Percentiles rank a stretch among this genome's conserved stretches.
Evolutionary conservation across 2,888 invertebrate genomes (phyloP).

Genomic region (Leptinotarsa rubiginosa): DNA sequence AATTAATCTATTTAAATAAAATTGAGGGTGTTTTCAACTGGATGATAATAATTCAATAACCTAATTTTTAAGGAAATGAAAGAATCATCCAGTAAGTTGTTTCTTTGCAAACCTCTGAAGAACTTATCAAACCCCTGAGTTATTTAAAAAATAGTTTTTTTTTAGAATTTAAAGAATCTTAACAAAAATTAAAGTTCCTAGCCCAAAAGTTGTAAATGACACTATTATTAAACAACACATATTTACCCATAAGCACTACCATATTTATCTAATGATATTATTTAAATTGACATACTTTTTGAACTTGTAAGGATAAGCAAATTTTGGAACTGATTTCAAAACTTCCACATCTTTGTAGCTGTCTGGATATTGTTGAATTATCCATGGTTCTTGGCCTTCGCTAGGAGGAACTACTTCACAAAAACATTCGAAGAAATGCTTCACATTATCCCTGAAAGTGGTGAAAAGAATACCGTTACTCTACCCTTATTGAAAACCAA

Average conservation of each 20-base stretch:
- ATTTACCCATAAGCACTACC: neutral
- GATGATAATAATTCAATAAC: too few species aligned
- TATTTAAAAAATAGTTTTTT: too few species aligned
- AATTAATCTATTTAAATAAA: too few species aligned
- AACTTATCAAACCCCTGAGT: too few species aligned
- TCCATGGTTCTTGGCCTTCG: constrained; percentile 75
- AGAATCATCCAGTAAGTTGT: too few species aligned
- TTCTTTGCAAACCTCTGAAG: too few species aligned
- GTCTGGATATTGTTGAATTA: constrained; percentile 88
- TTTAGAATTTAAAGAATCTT: too few species aligned
- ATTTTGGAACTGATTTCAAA: constrained; percentile 88
- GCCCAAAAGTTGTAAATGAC: constrained; percentile 36
- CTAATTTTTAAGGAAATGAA: too few species aligned
- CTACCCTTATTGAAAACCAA: neutral
- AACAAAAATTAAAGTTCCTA: too few species aligned
- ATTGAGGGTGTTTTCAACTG: too few species aligned
- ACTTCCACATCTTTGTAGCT: constrained; percentile 86
- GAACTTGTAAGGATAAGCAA: constrained; percentile 88
- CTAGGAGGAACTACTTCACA: constrained; percentile 82
- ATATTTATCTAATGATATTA: neutral
- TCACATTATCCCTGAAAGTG: constrained; percentile 79
- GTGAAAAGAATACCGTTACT: neutral
- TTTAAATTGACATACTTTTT: constrained; percentile 71
- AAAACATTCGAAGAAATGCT: constrained; percentile 84
- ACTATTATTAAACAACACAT: constrained; percentile 34